These are phyloP conservation scores for Seriola quinqueradiata DNA, from an alignment of 2,113 vertebrate genomes.

Conservation along the genomic window DNA sequence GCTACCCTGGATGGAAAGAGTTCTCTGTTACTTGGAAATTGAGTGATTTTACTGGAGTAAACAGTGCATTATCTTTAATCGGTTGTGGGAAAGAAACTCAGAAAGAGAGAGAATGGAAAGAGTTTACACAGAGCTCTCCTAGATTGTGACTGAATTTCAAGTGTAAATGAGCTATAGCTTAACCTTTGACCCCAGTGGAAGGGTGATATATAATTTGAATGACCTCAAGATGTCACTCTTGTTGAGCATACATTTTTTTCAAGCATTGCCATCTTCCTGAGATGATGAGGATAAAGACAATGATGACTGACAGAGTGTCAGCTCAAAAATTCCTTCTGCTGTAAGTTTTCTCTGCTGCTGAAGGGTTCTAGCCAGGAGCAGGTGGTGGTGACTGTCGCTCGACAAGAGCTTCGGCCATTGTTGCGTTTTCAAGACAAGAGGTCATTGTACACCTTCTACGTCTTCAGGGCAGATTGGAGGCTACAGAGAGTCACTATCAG, in stretches of 20 bases:
- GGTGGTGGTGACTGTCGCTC: too few species aligned
- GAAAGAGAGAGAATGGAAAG: conserved; percentile 33
- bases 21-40: conserved; percentile 15
- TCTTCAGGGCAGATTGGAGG: too few species aligned
- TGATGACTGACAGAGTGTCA: background rate
- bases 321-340: background rate
- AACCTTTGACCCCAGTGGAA: background rate
- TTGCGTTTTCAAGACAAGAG: too few species aligned
- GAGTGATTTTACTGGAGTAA: conserved; percentile 9
- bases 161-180: conserved; percentile 1
- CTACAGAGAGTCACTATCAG: too few species aligned
- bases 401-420: too few species aligned
- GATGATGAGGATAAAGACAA: background rate
- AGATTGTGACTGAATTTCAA: background rate
- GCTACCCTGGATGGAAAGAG: background rate
- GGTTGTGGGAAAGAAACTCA: background rate
- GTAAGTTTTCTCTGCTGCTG: too few species aligned
- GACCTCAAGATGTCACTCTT: background rate
- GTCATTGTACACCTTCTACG: too few species aligned
- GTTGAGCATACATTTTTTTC: background rate
- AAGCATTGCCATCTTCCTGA: background rate
- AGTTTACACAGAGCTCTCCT: background rate
- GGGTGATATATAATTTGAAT: background rate
- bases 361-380: too few species aligned
- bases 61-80: conserved; percentile 36